Evolutionary conservation across 2,113 vertebrate species (phyloP), one percentile per base, ranked within the genome.

Genomic region (Phodopus roborovskii): DNA sequence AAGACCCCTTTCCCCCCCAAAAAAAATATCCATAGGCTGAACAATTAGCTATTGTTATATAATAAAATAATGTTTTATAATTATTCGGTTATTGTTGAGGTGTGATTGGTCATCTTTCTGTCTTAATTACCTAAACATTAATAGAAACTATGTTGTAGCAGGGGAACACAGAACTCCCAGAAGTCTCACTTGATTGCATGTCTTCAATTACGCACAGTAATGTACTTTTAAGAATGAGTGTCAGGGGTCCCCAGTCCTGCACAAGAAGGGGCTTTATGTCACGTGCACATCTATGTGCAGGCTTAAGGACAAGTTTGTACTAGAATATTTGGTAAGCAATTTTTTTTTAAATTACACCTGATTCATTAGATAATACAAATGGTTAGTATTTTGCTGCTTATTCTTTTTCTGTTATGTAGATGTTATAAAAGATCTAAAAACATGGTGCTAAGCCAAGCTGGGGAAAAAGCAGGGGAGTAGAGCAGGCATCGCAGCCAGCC

Each of bases 81-180:
- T 73, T 90, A 88, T 85, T 85, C 30, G 83, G 33, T 93, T 89
- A 86, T 92, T 11, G n/a, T 88, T 92, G 58, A 93, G 13, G 64
- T 70, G 78, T 79, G 39, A 78, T 82, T 36, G 62, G 19, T 36
- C 56, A 94, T 86, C 42, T 60, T 83, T 58, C 42, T 42, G 20
- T 45, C 48, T n/a, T 81, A 11, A 3, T 70, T 62, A 75, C 3
- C 0, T 88, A 88, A 88, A 53, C 33, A 79, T 73, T 73, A 85
- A 58, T 71, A 70, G 39, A 95, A 30, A 19, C 71, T 94, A 45
- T 74, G 5, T 0, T 94, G 73, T 2, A 93, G 26, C 19, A 30
- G 28, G 30, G 84, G 24, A 17, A 17, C 36, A 60, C 56, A 60
- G 15, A 60, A 74, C n/a, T 89, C 73, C 50, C 45, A 22, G 58